Evolutionary conservation across 1,140 invertebrate genomes (phyloP).

Genomic region (Pseudobourletiella spinata): DNA sequence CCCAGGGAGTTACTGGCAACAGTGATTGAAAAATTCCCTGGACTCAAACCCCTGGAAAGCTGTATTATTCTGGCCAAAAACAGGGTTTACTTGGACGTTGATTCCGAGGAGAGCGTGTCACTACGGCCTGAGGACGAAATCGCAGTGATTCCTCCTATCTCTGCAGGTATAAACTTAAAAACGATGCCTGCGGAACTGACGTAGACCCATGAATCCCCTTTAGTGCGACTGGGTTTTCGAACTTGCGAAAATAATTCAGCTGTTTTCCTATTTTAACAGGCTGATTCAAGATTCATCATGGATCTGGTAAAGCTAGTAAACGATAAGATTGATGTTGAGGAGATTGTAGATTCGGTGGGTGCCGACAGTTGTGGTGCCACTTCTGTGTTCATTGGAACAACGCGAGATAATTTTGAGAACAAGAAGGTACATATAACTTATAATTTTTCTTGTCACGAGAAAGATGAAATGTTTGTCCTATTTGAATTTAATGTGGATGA

Average conservation of each 20-base stretch:
- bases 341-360: constrained; percentile 55
- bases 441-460: not conserved
- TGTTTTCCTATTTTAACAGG: too few species aligned
- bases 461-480: constrained; percentile 5
- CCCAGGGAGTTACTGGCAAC: constrained; percentile 47
- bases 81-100: constrained; percentile 54
- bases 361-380: constrained; percentile 73
- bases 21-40: constrained; percentile 52
- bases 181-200: too few species aligned
- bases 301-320: constrained; percentile 54
- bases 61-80: constrained; percentile 70
- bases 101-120: constrained; percentile 46
- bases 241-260: too few species aligned
- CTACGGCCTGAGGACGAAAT: constrained; percentile 61
- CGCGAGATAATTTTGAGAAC: constrained; percentile 77
- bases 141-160: constrained; percentile 77
- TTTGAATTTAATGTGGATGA: constrained; percentile 12
- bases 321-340: constrained; percentile 57
- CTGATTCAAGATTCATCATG: too few species aligned
- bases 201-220: not conserved
- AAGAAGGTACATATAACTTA: constrained; percentile 52
- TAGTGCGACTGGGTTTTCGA: too few species aligned
- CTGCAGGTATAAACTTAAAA: constrained; percentile 56
- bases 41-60: constrained; percentile 55
- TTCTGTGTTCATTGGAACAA: constrained; percentile 83